Percentiles rank a stretch among this genome's conserved stretches.
Evolutionary conservation across 2,888 invertebrate genomes (phyloP).

Genomic region (Antheraea assamensis): DNA sequence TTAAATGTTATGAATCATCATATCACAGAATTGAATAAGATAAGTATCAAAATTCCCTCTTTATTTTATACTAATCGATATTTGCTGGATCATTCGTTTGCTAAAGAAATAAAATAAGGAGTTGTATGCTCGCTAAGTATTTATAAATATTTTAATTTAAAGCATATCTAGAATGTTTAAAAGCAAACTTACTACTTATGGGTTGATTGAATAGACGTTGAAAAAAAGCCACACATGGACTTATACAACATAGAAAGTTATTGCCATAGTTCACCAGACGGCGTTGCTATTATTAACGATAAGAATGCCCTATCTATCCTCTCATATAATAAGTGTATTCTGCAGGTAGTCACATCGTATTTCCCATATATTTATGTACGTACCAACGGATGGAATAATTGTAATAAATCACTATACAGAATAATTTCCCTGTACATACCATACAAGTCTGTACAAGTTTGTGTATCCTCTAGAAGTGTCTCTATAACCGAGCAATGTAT

Average conservation of each 20-base stretch:
- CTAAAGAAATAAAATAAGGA: no score
- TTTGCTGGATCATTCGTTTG: no score
- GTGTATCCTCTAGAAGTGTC: background rate
- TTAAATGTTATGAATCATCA: no score
- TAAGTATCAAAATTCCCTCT: no score
- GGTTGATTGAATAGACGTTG: no score
- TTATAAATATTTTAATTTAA: no score
- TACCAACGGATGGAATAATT: background rate
- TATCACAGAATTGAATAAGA: no score
- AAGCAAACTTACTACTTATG: no score
- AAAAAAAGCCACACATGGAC: background rate
- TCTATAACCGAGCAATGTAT: background rate
- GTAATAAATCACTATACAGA: background rate
- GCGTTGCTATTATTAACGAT: background rate
- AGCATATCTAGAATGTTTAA: no score
- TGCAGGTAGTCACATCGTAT: background rate
- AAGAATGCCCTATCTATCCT: background rate
- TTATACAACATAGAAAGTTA: background rate
- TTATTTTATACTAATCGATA: no score
- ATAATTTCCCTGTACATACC: background rate
- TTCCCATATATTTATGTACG: background rate
- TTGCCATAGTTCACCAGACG: background rate
- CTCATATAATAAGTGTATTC: background rate
- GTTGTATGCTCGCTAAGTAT: no score
- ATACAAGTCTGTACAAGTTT: background rate